These are phyloP conservation scores for Nymphalis io DNA, from an alignment of 1,140 invertebrate genomes.

Conservation along the genomic window DNA sequence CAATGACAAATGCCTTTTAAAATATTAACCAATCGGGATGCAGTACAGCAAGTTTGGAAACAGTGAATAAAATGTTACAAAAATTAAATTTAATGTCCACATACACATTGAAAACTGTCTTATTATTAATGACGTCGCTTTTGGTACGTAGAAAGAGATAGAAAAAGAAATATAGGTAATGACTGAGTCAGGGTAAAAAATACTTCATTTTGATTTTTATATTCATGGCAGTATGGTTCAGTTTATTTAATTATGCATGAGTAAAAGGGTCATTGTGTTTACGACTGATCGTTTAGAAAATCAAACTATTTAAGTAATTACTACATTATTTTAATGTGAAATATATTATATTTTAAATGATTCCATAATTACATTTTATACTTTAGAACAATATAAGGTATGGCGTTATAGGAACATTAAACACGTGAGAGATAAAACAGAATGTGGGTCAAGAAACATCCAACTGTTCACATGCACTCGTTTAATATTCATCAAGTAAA, in stretches of 20 bases:
- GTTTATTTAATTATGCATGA: not conserved
- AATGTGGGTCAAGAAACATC: slow-evolving; percentile 40
- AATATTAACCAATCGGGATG: slow-evolving; percentile 21
- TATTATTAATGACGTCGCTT: slow-evolving; percentile 18
- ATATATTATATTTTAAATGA: not conserved
- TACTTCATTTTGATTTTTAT: not conserved
- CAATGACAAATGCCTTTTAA: slow-evolving; percentile 21
- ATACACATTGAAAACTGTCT: slow-evolving; percentile 17
- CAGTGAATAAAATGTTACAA: not conserved
- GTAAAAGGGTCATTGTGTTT: slow-evolving; percentile 1
- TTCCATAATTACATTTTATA: not conserved
- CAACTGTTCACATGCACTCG: slow-evolving; percentile 33
- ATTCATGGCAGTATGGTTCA: not conserved
- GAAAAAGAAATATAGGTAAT: slow-evolving; percentile 8
- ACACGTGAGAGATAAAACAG: slow-evolving; percentile 39
- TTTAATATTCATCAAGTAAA: not conserved
- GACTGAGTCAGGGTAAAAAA: not conserved
- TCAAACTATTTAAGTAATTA: too few relatives aligned
- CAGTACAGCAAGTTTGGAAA: not conserved
- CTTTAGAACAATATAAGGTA: not conserved
- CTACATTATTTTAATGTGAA: too few relatives aligned
- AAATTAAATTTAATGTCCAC: not conserved
- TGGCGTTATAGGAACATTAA: not conserved
- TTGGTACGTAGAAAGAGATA: slow-evolving; percentile 20
- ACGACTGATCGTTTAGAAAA: not conserved